These are phyloP conservation scores for Acronicta leporina DNA, from an alignment of 2,888 invertebrate genomes.

Conservation along the genomic window DNA sequence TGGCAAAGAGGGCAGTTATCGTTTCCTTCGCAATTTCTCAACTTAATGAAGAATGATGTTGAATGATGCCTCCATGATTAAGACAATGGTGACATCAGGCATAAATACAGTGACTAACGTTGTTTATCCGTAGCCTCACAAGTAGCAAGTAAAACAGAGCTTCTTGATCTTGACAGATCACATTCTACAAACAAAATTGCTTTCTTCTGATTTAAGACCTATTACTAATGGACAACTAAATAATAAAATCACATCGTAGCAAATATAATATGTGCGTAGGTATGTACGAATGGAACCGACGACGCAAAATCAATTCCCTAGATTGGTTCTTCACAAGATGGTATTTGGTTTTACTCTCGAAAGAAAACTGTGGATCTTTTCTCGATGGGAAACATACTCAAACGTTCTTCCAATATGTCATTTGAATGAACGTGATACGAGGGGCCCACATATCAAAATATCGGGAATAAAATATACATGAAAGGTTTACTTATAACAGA, in stretches of 20 bases:
- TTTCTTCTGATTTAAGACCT: constrained; percentile 5
- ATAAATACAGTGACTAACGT: constrained; percentile 35
- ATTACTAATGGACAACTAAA: constrained; percentile 38
- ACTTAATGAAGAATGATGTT: constrained; percentile 77
- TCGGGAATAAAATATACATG: constrained; percentile 85
- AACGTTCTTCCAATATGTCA: constrained; percentile 85
- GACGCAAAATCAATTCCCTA: constrained; percentile 73
- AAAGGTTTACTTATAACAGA: constrained; percentile 84
- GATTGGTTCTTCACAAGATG: constrained; percentile 75
- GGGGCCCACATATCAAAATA: constrained; percentile 80
- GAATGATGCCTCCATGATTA: constrained; percentile 63
- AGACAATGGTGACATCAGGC: constrained; percentile 60
- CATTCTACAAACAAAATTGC: constrained; percentile 10
- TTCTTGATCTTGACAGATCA: constrained; percentile 12
- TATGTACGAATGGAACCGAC: constrained; percentile 56
- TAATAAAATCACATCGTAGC: constrained; percentile 39
- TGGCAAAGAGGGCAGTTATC: constrained; percentile 75
- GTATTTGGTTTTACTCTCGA: constrained; percentile 78
- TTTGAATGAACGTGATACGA: constrained; percentile 83
- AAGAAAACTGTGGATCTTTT: constrained; percentile 76
- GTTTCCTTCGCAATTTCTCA: constrained; percentile 73
- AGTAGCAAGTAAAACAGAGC: constrained; percentile 9
- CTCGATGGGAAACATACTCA: constrained; percentile 76
- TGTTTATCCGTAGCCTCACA: constrained; percentile 30
- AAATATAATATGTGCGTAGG: constrained; percentile 36